Percentiles rank a stretch among this genome's conserved stretches.
Evolutionary conservation across 2,113 vertebrate species (phyloP).

Genomic region (Semicossyphus pulcher): DNA sequence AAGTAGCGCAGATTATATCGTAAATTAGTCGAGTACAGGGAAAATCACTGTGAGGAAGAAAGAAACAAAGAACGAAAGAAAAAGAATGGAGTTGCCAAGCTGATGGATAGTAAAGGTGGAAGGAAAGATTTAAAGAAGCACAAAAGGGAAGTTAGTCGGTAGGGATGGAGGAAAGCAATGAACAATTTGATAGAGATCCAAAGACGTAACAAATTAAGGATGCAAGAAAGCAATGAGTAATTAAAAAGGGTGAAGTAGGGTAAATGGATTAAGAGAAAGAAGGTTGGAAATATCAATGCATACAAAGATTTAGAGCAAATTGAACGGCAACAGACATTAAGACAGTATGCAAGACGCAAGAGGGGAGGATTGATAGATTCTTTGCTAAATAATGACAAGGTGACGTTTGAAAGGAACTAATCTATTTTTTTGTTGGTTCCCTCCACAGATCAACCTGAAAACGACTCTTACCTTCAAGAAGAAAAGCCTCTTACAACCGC

Average conservation of each 20-base stretch:
- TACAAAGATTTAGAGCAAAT: not conserved
- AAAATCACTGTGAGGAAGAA: not conserved
- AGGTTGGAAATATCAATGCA: not conserved
- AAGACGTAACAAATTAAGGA: too few species aligned
- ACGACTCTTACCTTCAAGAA: constrained; percentile 2
- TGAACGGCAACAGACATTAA: not conserved
- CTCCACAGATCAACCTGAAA: constrained; percentile 40
- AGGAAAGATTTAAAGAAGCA: not conserved
- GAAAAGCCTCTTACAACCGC: not conserved
- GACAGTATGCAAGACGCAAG: not conserved
- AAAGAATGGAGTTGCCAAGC: not conserved
- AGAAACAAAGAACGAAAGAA: not conserved
- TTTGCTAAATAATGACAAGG: not conserved
- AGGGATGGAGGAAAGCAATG: not conserved
- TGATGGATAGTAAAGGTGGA: constrained; percentile 2
- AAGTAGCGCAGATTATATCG: not conserved
- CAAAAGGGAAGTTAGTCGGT: not conserved
- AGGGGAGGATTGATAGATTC: not conserved
- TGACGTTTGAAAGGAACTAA: not conserved
- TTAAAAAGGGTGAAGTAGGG: too few species aligned
- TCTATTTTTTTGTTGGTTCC: constrained; percentile 7
- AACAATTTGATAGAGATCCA: too few species aligned
- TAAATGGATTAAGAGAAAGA: not conserved
- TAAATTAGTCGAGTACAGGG: constrained; percentile 4
- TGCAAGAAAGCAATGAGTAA: not conserved